phyloP scores from a whole-genome alignment of 2,888 invertebrate species.

The Cryptocephalus moraei region DNA sequence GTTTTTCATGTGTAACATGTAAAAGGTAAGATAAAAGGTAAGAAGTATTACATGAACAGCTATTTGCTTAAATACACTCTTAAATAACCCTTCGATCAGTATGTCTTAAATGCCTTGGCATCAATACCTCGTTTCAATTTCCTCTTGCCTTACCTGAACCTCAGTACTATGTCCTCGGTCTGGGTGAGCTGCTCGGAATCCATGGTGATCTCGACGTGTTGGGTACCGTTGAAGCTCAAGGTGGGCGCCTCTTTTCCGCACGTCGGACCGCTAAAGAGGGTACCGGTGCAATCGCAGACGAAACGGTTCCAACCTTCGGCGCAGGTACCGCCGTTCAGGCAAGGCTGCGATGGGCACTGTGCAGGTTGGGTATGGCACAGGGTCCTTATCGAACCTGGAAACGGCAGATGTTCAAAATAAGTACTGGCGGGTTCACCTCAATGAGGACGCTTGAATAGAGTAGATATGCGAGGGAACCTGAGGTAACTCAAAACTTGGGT shows the following conservation, averaged over 20 bases:
- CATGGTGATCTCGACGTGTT: slow-evolving; percentile 55
- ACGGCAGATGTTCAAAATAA: too few species aligned
- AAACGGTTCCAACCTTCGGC: slow-evolving; percentile 93
- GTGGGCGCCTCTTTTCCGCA: slow-evolving; percentile 87
- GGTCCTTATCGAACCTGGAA: slow-evolving; percentile 74
- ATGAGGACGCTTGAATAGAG: too few species aligned
- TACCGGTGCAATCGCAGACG: slow-evolving; percentile 85
- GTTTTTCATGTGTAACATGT: too few species aligned
- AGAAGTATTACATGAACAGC: too few species aligned
- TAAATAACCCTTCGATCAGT: too few species aligned
- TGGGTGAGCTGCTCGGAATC: slow-evolving; percentile 48
- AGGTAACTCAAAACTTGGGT: too few species aligned
- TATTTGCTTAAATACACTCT: too few species aligned
- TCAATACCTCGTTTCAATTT: too few species aligned
- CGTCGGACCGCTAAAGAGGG: slow-evolving; percentile 80
- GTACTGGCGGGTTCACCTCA: too few species aligned
- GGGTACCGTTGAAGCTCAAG: slow-evolving; percentile 78
- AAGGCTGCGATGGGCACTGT: slow-evolving; percentile 77
- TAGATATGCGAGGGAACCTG: too few species aligned
- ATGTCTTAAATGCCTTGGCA: too few species aligned
- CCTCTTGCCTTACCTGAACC: slow-evolving; percentile 64
- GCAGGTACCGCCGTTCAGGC: slow-evolving; percentile 81
- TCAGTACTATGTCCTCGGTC: slow-evolving; percentile 78
- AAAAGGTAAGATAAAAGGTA: too few species aligned
- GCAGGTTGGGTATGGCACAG: slow-evolving; percentile 76